Evolutionary conservation across 2,113 vertebrate genomes (phyloP).

Genomic region (Corythoichthys intestinalis): DNA sequence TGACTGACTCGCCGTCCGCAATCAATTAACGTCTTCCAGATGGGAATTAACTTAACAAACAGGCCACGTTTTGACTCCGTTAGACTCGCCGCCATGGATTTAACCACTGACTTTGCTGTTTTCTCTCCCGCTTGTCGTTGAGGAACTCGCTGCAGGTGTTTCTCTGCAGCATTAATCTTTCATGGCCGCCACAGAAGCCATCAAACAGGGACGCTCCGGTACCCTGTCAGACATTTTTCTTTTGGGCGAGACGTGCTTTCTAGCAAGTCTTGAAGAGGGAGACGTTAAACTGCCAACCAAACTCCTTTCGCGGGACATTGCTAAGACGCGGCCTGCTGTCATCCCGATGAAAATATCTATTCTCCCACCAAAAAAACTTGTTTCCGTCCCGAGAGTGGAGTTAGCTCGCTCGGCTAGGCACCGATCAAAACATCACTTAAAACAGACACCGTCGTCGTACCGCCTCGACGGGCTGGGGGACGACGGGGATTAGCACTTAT

Average conservation of each 20-base stretch:
- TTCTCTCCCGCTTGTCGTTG: conserved; percentile 63
- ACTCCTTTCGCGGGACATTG: conserved; percentile 2
- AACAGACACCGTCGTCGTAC: conserved; percentile 39
- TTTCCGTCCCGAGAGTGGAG: conserved; percentile 41
- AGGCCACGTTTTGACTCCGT: background rate
- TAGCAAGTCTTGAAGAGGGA: conserved; percentile 41
- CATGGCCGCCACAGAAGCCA: conserved; percentile 63
- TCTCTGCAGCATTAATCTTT: conserved; percentile 64
- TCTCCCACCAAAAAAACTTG: background rate
- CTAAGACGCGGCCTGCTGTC: background rate
- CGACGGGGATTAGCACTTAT: conserved; percentile 60
- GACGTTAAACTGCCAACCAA: background rate
- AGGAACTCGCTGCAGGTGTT: conserved; percentile 70
- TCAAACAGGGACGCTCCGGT: conserved; percentile 51
- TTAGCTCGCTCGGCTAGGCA: conserved; percentile 48
- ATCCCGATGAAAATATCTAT: background rate
- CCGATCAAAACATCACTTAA: conserved; percentile 61
- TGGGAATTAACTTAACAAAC: background rate
- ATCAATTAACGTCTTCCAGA: background rate
- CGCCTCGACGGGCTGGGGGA: conserved; percentile 10
- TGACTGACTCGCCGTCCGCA: background rate
- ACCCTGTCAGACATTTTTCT: conserved; percentile 36
- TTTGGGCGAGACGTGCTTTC: conserved; percentile 44
- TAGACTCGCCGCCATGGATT: background rate
- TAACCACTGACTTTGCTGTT: conserved; percentile 28